phyloP scores from a whole-genome alignment of 2,797 vertebrate species.

The Eutrigla gurnardus region DNA sequence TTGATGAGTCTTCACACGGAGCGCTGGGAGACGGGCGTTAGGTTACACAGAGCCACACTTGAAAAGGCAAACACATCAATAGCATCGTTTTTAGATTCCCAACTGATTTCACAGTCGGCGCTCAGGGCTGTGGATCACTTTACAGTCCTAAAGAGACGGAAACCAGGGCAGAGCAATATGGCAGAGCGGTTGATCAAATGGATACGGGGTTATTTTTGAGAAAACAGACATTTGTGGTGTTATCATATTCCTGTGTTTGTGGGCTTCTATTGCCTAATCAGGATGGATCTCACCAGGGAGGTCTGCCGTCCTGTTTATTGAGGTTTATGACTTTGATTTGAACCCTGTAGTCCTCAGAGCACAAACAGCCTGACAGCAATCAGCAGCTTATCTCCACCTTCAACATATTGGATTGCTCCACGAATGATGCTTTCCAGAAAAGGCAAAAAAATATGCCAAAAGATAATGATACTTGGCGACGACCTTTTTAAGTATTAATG shows the following conservation, averaged over 20 bases:
- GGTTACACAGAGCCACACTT: constrained; percentile 69
- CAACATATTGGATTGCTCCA: constrained; percentile 61
- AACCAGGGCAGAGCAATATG: constrained; percentile 50
- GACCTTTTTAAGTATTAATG: constrained; percentile 53
- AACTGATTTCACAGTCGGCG: constrained; percentile 51
- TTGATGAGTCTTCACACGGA: constrained; percentile 63
- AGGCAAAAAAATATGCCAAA: constrained; percentile 45
- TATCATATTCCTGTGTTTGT: constrained; percentile 55
- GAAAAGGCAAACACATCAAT: constrained; percentile 80
- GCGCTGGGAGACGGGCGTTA: constrained; percentile 50
- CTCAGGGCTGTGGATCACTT: constrained; percentile 69
- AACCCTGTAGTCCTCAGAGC: constrained; percentile 55
- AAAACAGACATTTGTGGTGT: constrained; percentile 50
- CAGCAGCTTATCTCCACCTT: constrained; percentile 69
- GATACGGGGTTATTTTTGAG: constrained; percentile 55
- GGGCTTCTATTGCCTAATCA: constrained; percentile 64
- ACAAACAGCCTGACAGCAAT: constrained; percentile 60
- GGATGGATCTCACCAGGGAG: constrained; percentile 69
- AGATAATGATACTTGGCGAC: constrained; percentile 52
- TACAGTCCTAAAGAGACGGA: constrained; percentile 61
- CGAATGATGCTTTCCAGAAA: constrained; percentile 65
- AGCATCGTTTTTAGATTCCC: constrained; percentile 75
- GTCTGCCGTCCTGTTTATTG: constrained; percentile 62
- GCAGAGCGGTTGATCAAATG: constrained; percentile 56
- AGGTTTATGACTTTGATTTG: constrained; percentile 71